These are phyloP conservation scores for Rhinogobius similis DNA, from an alignment of 2,113 vertebrate species.

Conservation along the genomic window DNA sequence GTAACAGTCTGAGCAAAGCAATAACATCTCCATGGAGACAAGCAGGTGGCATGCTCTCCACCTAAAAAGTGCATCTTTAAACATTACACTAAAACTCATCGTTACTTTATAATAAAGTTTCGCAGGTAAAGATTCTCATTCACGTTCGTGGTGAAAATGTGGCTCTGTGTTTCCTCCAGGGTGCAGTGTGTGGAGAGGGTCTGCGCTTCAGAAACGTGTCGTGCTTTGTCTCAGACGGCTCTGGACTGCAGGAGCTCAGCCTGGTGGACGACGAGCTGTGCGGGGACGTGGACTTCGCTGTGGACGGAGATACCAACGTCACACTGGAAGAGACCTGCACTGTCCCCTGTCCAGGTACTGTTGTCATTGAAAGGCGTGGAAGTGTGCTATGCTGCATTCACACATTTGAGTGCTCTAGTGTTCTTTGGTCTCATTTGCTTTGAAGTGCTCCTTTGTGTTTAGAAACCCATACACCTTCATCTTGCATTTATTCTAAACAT, in stretches of 20 bases:
- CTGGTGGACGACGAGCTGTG: constrained; percentile 92
- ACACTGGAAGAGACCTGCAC: constrained; percentile 88
- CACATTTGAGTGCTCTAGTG: too few species aligned
- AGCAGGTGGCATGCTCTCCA: too few species aligned
- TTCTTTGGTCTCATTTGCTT: too few species aligned
- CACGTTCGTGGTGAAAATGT: too few species aligned
- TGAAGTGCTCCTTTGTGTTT: not conserved
- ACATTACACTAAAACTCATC: too few species aligned
- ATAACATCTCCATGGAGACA: too few species aligned
- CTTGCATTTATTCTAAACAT: too few species aligned
- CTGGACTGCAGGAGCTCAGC: constrained; percentile 78
- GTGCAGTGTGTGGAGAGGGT: constrained; percentile 91
- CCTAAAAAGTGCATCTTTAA: too few species aligned
- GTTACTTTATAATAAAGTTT: too few species aligned
- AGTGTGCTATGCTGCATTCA: too few species aligned
- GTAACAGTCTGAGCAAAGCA: too few species aligned
- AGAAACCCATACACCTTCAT: not conserved
- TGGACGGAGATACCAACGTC: constrained; percentile 83
- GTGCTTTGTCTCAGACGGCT: constrained; percentile 91
- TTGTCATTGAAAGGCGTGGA: not conserved
- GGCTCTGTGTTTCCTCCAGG: constrained; percentile 48
- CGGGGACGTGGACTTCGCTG: constrained; percentile 82
- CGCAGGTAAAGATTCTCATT: too few species aligned
- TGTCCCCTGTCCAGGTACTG: constrained; percentile 92
- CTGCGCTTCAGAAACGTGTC: constrained; percentile 88